Evolutionary conservation across 35 echinoderm and acorn worm genomes (phyloP).

Genomic region (Heliocidaris erythrogramma): DNA sequence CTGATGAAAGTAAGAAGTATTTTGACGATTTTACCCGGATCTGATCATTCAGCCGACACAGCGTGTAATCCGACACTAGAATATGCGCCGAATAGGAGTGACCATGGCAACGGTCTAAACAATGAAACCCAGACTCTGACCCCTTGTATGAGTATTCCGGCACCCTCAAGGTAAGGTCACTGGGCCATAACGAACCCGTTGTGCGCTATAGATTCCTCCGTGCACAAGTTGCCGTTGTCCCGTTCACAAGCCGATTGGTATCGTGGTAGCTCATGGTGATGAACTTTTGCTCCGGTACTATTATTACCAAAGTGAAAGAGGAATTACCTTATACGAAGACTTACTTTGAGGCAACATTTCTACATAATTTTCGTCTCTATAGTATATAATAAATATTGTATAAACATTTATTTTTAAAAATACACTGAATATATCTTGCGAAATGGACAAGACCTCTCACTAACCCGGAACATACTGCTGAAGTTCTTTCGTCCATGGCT

Average conservation of each 20-base stretch:
- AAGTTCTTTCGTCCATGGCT: too few species aligned
- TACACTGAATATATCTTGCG: too few species aligned
- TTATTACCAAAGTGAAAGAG: not conserved
- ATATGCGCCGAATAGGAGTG: not conserved
- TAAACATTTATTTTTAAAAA: too few species aligned
- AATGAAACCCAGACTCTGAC: constrained; percentile 54
- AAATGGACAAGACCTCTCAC: not conserved
- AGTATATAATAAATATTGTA: too few species aligned
- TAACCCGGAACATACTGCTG: not conserved
- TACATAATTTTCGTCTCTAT: not conserved
- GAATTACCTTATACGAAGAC: not conserved
- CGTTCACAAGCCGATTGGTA: not conserved
- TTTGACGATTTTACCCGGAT: too few species aligned
- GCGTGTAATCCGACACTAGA: constrained; percentile 30
- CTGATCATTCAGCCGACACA: not conserved
- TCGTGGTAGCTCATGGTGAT: not conserved
- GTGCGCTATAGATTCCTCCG: not conserved
- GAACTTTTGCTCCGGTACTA: not conserved
- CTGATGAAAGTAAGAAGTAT: too few species aligned
- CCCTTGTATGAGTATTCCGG: not conserved
- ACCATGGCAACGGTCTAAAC: constrained; percentile 40
- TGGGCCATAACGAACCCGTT: not conserved
- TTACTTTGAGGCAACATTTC: not conserved
- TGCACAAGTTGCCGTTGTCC: not conserved
- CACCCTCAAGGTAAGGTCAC: constrained; percentile 8